phyloP scores from a whole-genome alignment of 2,888 invertebrate genomes.

The Chrysolina americana region DNA sequence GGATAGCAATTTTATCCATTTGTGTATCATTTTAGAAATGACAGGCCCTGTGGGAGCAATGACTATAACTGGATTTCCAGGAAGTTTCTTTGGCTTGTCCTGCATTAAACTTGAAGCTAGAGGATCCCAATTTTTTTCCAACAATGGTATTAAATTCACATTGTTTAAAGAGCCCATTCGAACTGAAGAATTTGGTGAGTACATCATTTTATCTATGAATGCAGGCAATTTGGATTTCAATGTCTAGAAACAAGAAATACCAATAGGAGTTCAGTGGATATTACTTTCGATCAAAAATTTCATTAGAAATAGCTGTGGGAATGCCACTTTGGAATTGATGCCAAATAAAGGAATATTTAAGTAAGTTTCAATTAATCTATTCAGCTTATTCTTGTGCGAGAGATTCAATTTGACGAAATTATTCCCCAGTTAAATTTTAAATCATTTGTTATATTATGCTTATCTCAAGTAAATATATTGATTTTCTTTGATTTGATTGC shows the following conservation, averaged over 20 bases:
- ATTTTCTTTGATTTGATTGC: too few species aligned
- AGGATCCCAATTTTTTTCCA: conserved; percentile 85
- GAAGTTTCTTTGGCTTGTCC: conserved; percentile 79
- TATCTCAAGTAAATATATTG: too few species aligned
- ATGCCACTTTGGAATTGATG: too few species aligned
- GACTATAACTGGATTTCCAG: conserved; percentile 79
- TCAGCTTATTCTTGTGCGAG: too few species aligned
- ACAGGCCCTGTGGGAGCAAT: conserved; percentile 75
- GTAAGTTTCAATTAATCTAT: too few species aligned
- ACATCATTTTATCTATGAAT: conserved; percentile 82
- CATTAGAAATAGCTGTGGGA: too few species aligned
- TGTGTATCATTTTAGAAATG: conserved; percentile 74
- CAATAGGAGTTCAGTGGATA: too few species aligned
- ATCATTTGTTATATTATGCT: too few species aligned
- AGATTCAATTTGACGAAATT: too few species aligned
- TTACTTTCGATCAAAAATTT: too few species aligned
- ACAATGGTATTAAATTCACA: conserved; percentile 77
- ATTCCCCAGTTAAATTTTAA: too few species aligned
- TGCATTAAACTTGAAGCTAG: conserved; percentile 73
- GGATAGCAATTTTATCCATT: conserved; percentile 80
- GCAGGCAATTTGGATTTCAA: conserved; percentile 79
- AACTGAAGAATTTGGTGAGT: conserved; percentile 71
- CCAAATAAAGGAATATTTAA: too few species aligned
- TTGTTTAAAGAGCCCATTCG: conserved; percentile 72
- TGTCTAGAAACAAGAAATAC: conserved; percentile 66